Evolutionary conservation across 2,113 vertebrate species (phyloP).

Genomic region (Hystrix cristata): DNA sequence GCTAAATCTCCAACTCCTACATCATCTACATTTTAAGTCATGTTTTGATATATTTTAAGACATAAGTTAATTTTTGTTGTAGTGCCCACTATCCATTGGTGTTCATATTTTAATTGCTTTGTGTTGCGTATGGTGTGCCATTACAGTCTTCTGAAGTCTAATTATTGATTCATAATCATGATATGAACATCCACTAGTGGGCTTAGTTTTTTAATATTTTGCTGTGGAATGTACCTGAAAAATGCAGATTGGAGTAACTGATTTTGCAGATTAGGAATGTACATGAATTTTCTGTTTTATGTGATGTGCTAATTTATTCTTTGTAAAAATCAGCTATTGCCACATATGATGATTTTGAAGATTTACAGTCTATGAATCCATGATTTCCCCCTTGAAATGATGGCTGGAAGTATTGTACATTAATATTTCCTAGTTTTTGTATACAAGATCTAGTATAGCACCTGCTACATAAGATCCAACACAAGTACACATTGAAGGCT

Average conservation of each 20-base stretch:
- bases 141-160: neutral
- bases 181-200: neutral
- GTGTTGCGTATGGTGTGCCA: neutral
- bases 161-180: neutral
- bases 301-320: neutral
- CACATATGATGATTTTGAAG: neutral
- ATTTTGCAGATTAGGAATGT: neutral
- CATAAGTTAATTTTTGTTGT: neutral
- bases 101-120: neutral
- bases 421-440: neutral
- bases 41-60: neutral
- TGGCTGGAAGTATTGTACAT: neutral
- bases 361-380: neutral
- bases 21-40: neutral
- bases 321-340: neutral
- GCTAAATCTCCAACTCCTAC: too few species aligned
- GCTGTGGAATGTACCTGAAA: neutral
- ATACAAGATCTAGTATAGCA: neutral
- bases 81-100: neutral
- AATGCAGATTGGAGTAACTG: neutral
- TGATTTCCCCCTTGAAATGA: neutral
- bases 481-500: neutral
- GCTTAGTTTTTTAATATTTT: neutral
- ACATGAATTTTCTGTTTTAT: neutral
- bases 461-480: rapidly evolving